Percentiles rank a stretch among this genome's conserved stretches.
Conservation (phyloP, 2,888 invertebrate species). For the Caenorhabditis sinica region DNA sequence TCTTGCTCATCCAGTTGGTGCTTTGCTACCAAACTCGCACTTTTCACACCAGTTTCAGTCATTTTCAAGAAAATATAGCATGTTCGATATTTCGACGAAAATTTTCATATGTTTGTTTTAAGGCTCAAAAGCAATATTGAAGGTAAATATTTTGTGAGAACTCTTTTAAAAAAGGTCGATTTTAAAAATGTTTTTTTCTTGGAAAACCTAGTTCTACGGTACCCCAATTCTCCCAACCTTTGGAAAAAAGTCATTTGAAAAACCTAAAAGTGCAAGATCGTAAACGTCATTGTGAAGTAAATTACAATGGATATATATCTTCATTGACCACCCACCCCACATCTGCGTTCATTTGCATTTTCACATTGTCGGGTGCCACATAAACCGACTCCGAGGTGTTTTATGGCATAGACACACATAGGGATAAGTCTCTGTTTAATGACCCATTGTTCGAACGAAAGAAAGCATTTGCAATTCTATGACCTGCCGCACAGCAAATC, state of each 20-base stretch:
- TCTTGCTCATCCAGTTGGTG: too few species aligned
- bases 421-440: background rate
- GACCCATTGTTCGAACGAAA: background rate
- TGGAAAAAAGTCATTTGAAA: background rate
- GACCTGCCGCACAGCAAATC: background rate
- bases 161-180: too few species aligned
- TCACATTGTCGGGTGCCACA: background rate
- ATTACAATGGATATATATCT: background rate
- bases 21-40: too few species aligned
- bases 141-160: too few species aligned
- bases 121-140: too few species aligned
- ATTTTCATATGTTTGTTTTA: too few species aligned
- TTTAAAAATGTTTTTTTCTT: too few species aligned
- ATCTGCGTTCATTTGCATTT: constrained; percentile 1
- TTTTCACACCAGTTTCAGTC: too few species aligned
- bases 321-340: background rate
- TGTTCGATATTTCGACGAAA: too few species aligned
- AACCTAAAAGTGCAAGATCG: background rate
- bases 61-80: too few species aligned
- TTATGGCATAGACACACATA: background rate
- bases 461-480: constrained; percentile 4
- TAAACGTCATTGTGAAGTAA: background rate
- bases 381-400: background rate
- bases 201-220: too few species aligned
- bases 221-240: background rate